Conservation (phyloP, 2,113 vertebrate species). For the Apteryx owenii region DNA sequence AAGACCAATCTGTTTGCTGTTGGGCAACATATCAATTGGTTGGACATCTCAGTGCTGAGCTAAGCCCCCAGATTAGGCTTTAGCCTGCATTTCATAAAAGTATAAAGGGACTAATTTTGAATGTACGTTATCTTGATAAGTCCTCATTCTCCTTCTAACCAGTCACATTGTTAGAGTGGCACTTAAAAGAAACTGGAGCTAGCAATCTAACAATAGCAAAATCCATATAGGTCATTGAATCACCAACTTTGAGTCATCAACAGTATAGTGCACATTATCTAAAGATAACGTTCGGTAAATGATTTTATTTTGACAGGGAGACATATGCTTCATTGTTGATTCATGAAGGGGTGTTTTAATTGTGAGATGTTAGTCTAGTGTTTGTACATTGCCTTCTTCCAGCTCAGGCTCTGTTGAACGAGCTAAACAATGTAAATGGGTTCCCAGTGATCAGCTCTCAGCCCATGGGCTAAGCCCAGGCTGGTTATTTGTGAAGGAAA, state of each 20-base stretch:
- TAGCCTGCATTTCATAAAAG: not conserved
- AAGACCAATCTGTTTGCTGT: not conserved
- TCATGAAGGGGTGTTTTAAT: conserved; percentile 39
- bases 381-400: not conserved
- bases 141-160: conserved; percentile 9
- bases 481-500: not conserved
- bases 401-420: not conserved
- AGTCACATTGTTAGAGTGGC: conserved; percentile 29
- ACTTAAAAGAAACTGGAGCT: conserved; percentile 50
- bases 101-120: no score
- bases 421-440: not conserved
- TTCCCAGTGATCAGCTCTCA: not conserved
- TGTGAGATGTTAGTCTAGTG: not conserved
- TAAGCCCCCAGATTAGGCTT: not conserved
- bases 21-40: not conserved
- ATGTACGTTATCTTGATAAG: not conserved
- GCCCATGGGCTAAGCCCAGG: not conserved
- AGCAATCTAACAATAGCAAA: conserved; percentile 41
- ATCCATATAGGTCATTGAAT: conserved; percentile 57
- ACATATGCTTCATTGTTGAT: conserved; percentile 33
- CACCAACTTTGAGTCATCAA: conserved; percentile 21
- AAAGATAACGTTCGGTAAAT: conserved; percentile 19
- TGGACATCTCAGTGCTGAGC: not conserved
- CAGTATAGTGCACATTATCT: not conserved
- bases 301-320: conserved; percentile 11